Percentiles rank a stretch among this genome's conserved stretches.
phyloP scores from a whole-genome alignment of 2,888 invertebrate species.

The Amiota communis region DNA sequence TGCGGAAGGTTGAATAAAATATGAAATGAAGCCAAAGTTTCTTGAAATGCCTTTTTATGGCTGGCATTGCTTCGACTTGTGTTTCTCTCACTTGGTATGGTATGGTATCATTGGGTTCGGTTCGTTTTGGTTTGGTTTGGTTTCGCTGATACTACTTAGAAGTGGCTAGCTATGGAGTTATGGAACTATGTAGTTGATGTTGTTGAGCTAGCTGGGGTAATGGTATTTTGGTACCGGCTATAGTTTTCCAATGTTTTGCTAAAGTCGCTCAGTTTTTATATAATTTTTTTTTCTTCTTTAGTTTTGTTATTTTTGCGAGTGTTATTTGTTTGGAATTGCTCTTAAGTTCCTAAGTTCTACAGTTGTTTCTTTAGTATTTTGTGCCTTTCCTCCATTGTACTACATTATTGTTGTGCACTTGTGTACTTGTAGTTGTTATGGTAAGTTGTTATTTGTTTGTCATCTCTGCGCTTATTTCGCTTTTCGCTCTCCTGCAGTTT shows the following conservation, averaged over 20 bases:
- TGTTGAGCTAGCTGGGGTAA: no score
- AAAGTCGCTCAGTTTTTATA: constrained; percentile 2
- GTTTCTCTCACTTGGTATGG: constrained; percentile 33
- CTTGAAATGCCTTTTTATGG: constrained; percentile 59
- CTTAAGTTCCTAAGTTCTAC: constrained; percentile 52
- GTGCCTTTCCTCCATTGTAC: constrained; percentile 17
- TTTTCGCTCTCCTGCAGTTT: constrained; percentile 32
- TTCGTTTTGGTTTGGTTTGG: no score
- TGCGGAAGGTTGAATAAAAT: constrained; percentile 57
- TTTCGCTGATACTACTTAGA: no score
- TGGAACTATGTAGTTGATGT: no score
- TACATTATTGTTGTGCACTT: constrained; percentile 30
- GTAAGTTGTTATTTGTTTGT: constrained; percentile 19
- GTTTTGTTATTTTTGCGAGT: constrained; percentile 20
- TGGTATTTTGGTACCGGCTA: no score
- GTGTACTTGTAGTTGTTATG: constrained; percentile 24
- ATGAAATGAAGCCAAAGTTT: constrained; percentile 62
- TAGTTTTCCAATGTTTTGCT: background rate
- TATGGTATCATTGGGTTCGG: no score
- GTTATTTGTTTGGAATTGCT: constrained; percentile 56
- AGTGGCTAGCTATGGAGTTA: no score
- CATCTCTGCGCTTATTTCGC: constrained; percentile 24
- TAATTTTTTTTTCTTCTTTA: constrained; percentile 12
- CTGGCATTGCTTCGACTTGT: constrained; percentile 55
- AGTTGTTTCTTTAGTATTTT: constrained; percentile 28